These are phyloP conservation scores for Thaumetopoea pityocampa DNA, from an alignment of 1,140 invertebrate species.

Conservation along the genomic window DNA sequence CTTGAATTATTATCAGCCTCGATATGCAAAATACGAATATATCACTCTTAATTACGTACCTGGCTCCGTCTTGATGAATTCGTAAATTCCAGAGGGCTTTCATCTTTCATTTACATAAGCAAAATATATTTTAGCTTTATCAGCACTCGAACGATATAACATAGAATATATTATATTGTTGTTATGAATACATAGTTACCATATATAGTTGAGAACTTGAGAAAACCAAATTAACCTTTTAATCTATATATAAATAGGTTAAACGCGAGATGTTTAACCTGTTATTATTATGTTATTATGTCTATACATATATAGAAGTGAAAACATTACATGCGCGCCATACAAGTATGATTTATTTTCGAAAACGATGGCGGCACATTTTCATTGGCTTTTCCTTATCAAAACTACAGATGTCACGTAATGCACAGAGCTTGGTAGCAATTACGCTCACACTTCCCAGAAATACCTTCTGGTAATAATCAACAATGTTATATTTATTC, in stretches of 20 bases:
- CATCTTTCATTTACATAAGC: constrained; percentile 23
- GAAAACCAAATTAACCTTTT: too few relatives aligned
- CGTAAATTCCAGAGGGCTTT: constrained; percentile 1
- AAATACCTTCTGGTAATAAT: constrained; percentile 55
- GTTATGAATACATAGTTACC: constrained; percentile 9
- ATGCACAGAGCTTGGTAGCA: constrained; percentile 70
- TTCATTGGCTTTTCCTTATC: constrained; percentile 63
- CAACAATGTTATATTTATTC: constrained; percentile 50
- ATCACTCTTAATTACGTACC: not conserved
- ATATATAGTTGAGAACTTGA: constrained; percentile 9
- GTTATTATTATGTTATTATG: too few relatives aligned
- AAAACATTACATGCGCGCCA: not conserved
- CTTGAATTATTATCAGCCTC: too few relatives aligned
- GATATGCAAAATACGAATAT: not conserved
- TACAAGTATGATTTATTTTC: constrained; percentile 5
- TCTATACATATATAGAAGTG: constrained; percentile 5
- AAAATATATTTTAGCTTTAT: constrained; percentile 25
- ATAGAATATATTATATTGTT: constrained; percentile 3
- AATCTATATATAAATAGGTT: too few relatives aligned
- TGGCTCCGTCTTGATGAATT: constrained; percentile 3
- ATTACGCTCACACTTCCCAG: constrained; percentile 73
- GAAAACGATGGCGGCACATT: constrained; percentile 15
- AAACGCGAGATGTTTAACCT: too few relatives aligned
- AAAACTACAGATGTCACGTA: constrained; percentile 52
- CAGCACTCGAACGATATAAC: constrained; percentile 9